Base-by-base conservation (phyloP, 2,888 invertebrate species). In the Pachymerium ferrugineum region DNA sequence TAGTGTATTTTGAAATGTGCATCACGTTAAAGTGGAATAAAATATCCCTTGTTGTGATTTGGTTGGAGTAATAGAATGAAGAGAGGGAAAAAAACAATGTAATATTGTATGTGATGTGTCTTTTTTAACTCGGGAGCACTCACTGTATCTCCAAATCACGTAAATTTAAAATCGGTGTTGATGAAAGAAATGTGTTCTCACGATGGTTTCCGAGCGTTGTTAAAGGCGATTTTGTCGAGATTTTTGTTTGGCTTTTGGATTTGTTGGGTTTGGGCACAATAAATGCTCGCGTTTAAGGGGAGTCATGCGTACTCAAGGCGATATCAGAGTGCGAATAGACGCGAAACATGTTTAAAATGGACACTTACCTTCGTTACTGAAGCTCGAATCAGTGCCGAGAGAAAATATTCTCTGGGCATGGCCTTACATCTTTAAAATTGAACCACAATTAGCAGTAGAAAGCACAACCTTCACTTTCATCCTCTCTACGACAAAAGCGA, bases 401-500 rank as follows among this genome's bases (percentile, higher is more conserved):
- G 3, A 54, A 25, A 54, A 54, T 54, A 54, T 54, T 54, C 25
- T 54, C 25, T 28, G 14, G 22, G 54, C 54, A 54, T 54, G n/a
- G 54, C 25, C 54, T 54, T 54, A 54, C 54, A 25, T 22, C 54
- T 19, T 54, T 12, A 54, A 22, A 54, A 54, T 25, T 54, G 54
- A 22, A 54, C 54, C 47, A 54, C 54, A 54, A 54, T 54, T 54
- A 54, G 54, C 54, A 54, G 54, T 54, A 25, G 25, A 54, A 14
- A 22, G 28, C 38, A 38, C 54, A 54, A 25, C 54, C 54, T 54
- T 54, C 54, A 19, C 54, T 54, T 54, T 54, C 54, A 54, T 54
- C 54, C 25, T 54, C n/a, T n/a, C 54, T 19, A 54, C 54, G 54
- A 54, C 54, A 54, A 54, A 54, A 54, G 54, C 54, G 54, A 22